phyloP scores from a whole-genome alignment of 2,888 invertebrate genomes.

The Sinodicranocentrus sp. region DNA sequence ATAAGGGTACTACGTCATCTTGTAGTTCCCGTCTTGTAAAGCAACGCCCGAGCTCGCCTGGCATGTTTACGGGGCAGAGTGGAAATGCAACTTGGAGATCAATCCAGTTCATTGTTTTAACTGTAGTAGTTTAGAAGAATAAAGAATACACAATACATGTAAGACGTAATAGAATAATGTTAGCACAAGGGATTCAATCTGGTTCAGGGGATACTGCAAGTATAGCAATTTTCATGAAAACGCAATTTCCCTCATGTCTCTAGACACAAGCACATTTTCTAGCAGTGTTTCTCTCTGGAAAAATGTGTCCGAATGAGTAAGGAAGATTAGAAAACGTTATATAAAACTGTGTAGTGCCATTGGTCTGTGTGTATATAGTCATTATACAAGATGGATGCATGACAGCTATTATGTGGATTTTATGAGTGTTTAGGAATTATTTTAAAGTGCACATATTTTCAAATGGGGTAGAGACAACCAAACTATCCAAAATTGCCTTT shows the following conservation, averaged over 20 bases:
- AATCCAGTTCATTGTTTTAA: background rate
- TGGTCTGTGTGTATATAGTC: slow-evolving; percentile 1
- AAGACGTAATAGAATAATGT: too few relatives aligned
- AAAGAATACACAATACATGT: too few relatives aligned
- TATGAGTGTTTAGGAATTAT: slow-evolving; percentile 38
- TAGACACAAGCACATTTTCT: background rate
- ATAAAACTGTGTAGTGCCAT: too few relatives aligned
- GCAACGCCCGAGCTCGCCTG: slow-evolving; percentile 39
- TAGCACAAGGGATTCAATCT: background rate
- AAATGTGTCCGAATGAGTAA: too few relatives aligned
- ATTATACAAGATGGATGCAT: slow-evolving; percentile 28
- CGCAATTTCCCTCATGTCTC: background rate
- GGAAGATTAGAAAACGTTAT: too few relatives aligned
- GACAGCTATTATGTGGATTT: slow-evolving; percentile 36
- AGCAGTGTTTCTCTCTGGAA: too few relatives aligned
- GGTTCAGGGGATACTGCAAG: background rate
- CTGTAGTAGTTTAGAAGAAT: too few relatives aligned
- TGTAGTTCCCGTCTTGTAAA: slow-evolving; percentile 27
- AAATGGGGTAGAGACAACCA: background rate
- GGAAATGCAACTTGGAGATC: background rate
- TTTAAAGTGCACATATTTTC: slow-evolving; percentile 47
- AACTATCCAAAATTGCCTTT: too few relatives aligned
- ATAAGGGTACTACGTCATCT: too few relatives aligned
- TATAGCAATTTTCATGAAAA: slow-evolving; percentile 4
- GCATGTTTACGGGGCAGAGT: background rate